phyloP scores from a whole-genome alignment of 2,888 invertebrate genomes.

The Melanostoma mellinum region DNA sequence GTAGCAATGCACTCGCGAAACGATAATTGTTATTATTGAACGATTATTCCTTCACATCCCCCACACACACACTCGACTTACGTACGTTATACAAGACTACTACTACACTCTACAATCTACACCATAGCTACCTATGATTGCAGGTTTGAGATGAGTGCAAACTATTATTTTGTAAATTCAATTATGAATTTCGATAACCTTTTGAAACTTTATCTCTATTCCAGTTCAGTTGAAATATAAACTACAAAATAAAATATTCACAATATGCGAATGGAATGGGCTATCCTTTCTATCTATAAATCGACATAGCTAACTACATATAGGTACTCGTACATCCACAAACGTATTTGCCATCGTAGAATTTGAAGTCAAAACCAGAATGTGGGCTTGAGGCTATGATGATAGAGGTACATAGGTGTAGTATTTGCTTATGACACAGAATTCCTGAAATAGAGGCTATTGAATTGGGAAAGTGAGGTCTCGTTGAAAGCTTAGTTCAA shows the following conservation, averaged over 20 bases:
- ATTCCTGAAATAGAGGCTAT: slow-evolving; percentile 1
- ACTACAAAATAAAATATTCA: background rate
- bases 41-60: slow-evolving; percentile 18
- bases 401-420: background rate
- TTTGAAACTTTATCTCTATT: slow-evolving; percentile 67
- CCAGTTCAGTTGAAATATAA: slow-evolving; percentile 64
- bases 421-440: slow-evolving; percentile 12
- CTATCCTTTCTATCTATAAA: background rate
- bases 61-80: background rate
- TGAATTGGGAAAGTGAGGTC: slow-evolving; percentile 13
- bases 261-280: background rate
- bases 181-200: slow-evolving; percentile 57
- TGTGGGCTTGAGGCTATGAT: background rate
- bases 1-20: slow-evolving; percentile 55
- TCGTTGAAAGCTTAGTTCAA: slow-evolving; percentile 29
- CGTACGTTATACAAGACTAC: background rate
- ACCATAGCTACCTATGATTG: slow-evolving; percentile 1
- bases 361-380: slow-evolving; percentile 9
- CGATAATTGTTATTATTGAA: slow-evolving; percentile 66
- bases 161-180: slow-evolving; percentile 55
- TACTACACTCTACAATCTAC: background rate
- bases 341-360: background rate
- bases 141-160: slow-evolving; percentile 4
- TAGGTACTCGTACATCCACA: no score
- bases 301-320: background rate